Base-by-base conservation (phyloP, 2,113 vertebrate species). In the Calypte anna region DNA sequence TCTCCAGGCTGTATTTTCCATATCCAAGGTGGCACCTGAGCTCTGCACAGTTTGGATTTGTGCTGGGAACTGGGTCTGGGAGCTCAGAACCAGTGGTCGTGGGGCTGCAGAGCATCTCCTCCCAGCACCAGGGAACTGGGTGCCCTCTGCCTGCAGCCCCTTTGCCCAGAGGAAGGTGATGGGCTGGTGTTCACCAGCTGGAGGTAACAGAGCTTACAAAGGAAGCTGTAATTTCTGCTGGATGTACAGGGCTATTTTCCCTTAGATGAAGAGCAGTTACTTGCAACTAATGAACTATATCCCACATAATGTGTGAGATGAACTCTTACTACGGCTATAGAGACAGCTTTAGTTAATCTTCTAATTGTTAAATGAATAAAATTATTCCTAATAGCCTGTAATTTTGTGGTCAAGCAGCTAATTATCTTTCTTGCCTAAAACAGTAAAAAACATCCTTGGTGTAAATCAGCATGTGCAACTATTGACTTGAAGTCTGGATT, bases 391-490 rank as follows among this genome's bases (percentile, higher is more conserved):
- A 38, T 72, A 80, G 40, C 24, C 27, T 83, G 81, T 55, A 69
- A 93, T 94, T 88, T 86, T 28, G 55, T 91, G 93, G 89, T 66
- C 93, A 94, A 33, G 86, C 73, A 74, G 76, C 50, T 78, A 74
- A 95, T 94, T 92, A 66, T 51, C 80, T 43, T 20, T 31, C 80
- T 63, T 81, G 68, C 55, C 12, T 3, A 25, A 25, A 66, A 9
- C 55, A 12, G 50, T 66, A 27, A n/a, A 68, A 73, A 67, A 27
- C 33, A 12, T 77, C 57, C 27, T 24, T 3, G 62, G 4, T 87
- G 72, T 67, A 33, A 58, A 66, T 16, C 50, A 17, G 55, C n/a
- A 9, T 22, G 33, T 44, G 36, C 27, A 23, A 8, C 57, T 67
- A 22, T 4, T 73, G 57, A 28, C 86, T 62, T 31, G 22, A 11